Evolutionary conservation across 2,797 vertebrate genomes (phyloP), one percentile per base, ranked within the genome.

Genomic region (Gastrophryne carolinensis): DNA sequence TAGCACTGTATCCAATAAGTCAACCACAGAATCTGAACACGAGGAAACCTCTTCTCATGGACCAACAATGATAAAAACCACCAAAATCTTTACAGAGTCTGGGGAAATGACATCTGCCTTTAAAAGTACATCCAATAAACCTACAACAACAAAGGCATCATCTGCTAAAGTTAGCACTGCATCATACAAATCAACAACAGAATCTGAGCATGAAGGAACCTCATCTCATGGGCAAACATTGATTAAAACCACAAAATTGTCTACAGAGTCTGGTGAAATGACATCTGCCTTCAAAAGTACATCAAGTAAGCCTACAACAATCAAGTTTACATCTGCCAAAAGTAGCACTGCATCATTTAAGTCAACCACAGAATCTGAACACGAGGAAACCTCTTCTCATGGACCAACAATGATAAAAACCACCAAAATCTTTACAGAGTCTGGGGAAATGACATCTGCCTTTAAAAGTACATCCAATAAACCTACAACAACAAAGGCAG

Each of bases 341-440:
- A 1, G n/a, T n/a, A 34, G 4, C 2, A 67, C 64, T 13, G 13
- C 8, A 10, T 17, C 9, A 1, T 4, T 5, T 2, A 56, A 41
- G n/a, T 53, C 58, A 35, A 72, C 70, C 10, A 61, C 41, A 9
- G 23, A 24, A 21, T 52, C 26, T 19, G 15, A 12, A 23, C 9
- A 63, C 8, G 58, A 68, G 26, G 34, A 61, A 24, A 47, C 17
- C 17, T 27, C 41, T 19, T 37, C 56, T 62, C 41, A 72, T 0
- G 52, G 37, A 17, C 56, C 26, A 4, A 47, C 34, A 12, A 49
- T 56, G 5, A 44, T 47, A 1, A 72, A 72, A 62, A 72, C 69
- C 11, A 72, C 69, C 13, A 72, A 61, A 62, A n/a, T n/a, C n/a
- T 2, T 3, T 37, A 37, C 34, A 10, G 34, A 37, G 34, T 15